Evolutionary conservation across 2,113 vertebrate genomes (phyloP), one percentile per base, ranked within the genome.

Genomic region (Aphelocoma coerulescens): DNA sequence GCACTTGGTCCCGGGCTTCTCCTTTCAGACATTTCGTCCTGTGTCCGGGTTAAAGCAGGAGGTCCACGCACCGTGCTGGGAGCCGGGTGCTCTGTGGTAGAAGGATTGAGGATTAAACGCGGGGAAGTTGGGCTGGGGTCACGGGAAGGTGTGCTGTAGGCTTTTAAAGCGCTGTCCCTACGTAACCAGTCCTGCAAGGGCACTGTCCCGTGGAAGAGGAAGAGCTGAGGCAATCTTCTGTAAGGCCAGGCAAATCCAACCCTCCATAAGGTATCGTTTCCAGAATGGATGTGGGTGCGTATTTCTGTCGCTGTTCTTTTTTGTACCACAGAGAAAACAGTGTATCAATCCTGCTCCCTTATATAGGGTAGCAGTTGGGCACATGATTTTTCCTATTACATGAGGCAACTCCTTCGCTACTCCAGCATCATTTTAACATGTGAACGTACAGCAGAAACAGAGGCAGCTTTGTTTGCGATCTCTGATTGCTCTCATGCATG

Each of bases 301-400:
- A 2, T 24, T 77, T 51, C 59, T 41, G 1, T 4, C 5, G 35
- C 57, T 74, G 14, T 35, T 74, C 28, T 23, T 52, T 69, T 73
- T 57, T 23, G 43, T 69, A 51, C 35, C 6, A 0, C n/a, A 20
- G 10, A 62, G 71, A 37, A 90, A 72, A 51, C 16, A 11, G 43
- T 1, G 13, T 18, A 14, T 73, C 48, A 2, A 1, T 39, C 41
- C 1, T 61, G 18, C 52, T n/a, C 57, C 1, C 2, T 33, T 57
- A 1, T 0, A 6, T 4, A 22, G 71, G 35, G 11, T 5, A 33
- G 72, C 23, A 32, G 27, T 49, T n/a, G 30, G 39, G 21, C 11
- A 1, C 10, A 5, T 33, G 39, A 23, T 46, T 84, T 88, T 51
- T 23, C 17, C 27, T 51, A 3, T 46, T 46, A 24, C 3, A 0